Conservation (phyloP, 2,797 vertebrate genomes). For the Sphenodon punctatus region DNA sequence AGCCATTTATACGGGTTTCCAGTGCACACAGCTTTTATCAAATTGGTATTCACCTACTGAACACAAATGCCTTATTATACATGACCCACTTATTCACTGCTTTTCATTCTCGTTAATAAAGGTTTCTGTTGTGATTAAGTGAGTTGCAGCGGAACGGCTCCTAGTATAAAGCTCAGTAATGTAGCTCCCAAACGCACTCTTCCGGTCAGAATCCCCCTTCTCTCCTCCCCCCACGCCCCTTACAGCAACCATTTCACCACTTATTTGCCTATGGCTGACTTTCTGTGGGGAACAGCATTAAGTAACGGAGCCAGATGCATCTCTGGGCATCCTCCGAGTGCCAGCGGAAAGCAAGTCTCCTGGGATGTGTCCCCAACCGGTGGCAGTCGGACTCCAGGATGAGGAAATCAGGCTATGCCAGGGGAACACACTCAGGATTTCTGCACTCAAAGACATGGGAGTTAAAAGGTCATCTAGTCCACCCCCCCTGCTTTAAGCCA, state of each 20-base stretch:
- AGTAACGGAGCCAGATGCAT: too few species aligned
- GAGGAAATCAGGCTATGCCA: too few species aligned
- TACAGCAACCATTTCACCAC: slow-evolving; percentile 56
- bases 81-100: slow-evolving; percentile 73
- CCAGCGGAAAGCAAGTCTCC: too few species aligned
- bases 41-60: slow-evolving; percentile 80
- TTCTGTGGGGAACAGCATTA: slow-evolving; percentile 25
- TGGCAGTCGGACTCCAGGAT: too few species aligned
- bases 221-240: slow-evolving; percentile 47
- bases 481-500: too few species aligned
- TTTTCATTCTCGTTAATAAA: slow-evolving; percentile 74
- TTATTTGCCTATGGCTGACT: slow-evolving; percentile 51
- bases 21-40: slow-evolving; percentile 69
- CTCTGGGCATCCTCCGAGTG: too few species aligned
- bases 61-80: slow-evolving; percentile 76
- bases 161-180: not conserved
- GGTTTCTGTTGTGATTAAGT: slow-evolving; percentile 75
- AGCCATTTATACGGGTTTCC: slow-evolving; percentile 64
- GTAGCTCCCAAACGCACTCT: slow-evolving; percentile 46
- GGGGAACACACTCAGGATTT: too few species aligned
- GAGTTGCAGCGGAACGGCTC: slow-evolving; percentile 60
- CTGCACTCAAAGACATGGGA: too few species aligned
- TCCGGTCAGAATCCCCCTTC: slow-evolving; percentile 24
- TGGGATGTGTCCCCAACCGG: too few species aligned
- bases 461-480: too few species aligned